Evolutionary conservation across 1,140 invertebrate genomes (phyloP).

Genomic region (Drosophila saltans): DNA sequence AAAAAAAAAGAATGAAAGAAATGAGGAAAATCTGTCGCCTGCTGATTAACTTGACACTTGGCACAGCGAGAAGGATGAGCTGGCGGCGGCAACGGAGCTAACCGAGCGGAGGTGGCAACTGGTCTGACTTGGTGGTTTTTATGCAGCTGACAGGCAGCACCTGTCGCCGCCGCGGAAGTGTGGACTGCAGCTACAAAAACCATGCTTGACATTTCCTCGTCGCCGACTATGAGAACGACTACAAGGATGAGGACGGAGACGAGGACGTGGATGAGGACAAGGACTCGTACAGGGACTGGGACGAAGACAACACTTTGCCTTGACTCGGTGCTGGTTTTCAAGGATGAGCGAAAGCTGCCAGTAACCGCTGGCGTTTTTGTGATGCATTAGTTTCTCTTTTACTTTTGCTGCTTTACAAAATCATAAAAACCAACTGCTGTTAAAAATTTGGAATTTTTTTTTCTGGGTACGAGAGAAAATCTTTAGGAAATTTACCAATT

Average conservation of each 20-base stretch:
- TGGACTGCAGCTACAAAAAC: constrained; percentile 30
- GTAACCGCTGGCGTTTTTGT: constrained; percentile 16
- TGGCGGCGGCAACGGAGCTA: constrained; percentile 6
- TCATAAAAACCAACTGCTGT: neutral
- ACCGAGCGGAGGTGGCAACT: neutral
- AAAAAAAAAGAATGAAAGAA: constrained; percentile 23
- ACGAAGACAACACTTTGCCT: constrained; percentile 10
- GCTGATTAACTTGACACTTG: constrained; percentile 76
- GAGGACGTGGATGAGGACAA: neutral
- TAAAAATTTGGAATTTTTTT: neutral
- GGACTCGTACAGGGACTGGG: constrained; percentile 2
- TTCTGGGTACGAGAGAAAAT: neutral
- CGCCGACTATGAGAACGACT: constrained; percentile 16
- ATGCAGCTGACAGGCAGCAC: constrained; percentile 73
- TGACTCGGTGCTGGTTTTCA: constrained; percentile 10
- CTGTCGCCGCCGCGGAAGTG: constrained; percentile 55
- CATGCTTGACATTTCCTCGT: constrained; percentile 53
- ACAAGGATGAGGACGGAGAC: constrained; percentile 12
- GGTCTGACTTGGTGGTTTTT: constrained; percentile 53
- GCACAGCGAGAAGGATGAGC: constrained; percentile 8
- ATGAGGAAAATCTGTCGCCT: constrained; percentile 42
- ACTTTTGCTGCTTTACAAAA: neutral
- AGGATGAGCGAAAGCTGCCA: constrained; percentile 5
- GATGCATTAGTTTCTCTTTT: constrained; percentile 7
- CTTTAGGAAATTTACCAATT: neutral